Evolutionary conservation across 1,140 invertebrate genomes (phyloP).

Genomic region (Leptestheria dahalacensis): DNA sequence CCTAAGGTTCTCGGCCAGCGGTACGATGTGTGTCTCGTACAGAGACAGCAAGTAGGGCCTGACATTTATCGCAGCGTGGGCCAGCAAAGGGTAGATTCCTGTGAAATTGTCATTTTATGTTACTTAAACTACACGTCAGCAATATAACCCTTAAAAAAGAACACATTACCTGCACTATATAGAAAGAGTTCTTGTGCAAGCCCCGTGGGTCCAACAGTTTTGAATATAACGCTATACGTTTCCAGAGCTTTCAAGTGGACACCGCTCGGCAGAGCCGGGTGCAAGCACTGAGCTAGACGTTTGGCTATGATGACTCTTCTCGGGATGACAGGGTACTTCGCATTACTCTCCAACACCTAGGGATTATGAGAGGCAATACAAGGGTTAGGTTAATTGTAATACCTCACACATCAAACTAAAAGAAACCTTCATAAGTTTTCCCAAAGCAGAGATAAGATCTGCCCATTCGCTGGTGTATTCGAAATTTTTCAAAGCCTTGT

Average conservation of each 20-base stretch:
- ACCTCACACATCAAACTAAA: no score
- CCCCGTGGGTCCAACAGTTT: constrained; percentile 68
- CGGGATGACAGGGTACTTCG: constrained; percentile 70
- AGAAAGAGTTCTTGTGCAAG: constrained; percentile 73
- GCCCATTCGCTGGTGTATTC: constrained; percentile 92
- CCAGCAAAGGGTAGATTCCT: constrained; percentile 78
- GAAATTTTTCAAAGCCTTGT: constrained; percentile 82
- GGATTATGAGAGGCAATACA: background rate
- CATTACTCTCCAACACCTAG: constrained; percentile 40
- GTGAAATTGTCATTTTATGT: constrained; percentile 17
- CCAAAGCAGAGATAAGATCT: constrained; percentile 79
- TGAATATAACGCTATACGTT: constrained; percentile 86
- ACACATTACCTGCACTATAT: constrained; percentile 50
- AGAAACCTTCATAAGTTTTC: constrained; percentile 78
- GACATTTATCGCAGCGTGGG: constrained; percentile 81
- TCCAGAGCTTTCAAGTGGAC: constrained; percentile 88
- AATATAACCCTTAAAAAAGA: background rate
- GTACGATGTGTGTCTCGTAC: constrained; percentile 85
- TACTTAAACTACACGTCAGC: background rate
- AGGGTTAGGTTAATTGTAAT: background rate
- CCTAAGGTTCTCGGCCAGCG: constrained; percentile 57
- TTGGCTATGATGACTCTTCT: constrained; percentile 81
- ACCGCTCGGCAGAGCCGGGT: constrained; percentile 77
- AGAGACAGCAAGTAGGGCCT: constrained; percentile 65
- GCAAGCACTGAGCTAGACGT: constrained; percentile 85